These are phyloP conservation scores for Teinopalpus imperialis DNA, from an alignment of 2,888 invertebrate genomes.

Conservation along the genomic window DNA sequence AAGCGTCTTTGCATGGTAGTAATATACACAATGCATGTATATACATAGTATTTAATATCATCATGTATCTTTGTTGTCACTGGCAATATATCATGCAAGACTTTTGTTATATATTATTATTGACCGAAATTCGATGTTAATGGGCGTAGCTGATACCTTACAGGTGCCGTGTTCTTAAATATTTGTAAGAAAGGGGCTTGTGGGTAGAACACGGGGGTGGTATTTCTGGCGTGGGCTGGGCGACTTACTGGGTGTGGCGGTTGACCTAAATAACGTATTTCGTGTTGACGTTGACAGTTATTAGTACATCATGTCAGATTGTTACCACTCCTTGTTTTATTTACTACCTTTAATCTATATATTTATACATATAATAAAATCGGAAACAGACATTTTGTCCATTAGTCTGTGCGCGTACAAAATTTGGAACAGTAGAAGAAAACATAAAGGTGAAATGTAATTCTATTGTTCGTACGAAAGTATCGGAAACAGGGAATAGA, in stretches of 20 bases:
- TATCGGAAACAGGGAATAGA: too few relatives aligned
- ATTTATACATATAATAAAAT: neutral
- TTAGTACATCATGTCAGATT: slow-evolving; percentile 40
- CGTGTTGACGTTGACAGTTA: slow-evolving; percentile 41
- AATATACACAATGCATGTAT: too few relatives aligned
- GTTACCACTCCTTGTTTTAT: slow-evolving; percentile 23
- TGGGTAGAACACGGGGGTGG: slow-evolving; percentile 28
- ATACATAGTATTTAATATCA: too few relatives aligned
- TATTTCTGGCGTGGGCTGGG: slow-evolving; percentile 30
- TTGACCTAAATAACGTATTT: slow-evolving; percentile 57
- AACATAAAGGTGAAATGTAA: too few relatives aligned
- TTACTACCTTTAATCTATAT: slow-evolving; percentile 17
- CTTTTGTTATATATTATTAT: too few relatives aligned
- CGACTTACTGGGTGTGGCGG: slow-evolving; percentile 48
- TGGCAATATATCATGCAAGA: too few relatives aligned
- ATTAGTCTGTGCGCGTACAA: too few relatives aligned
- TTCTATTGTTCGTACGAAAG: too few relatives aligned
- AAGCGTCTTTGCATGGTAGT: too few relatives aligned
- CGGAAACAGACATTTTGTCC: too few relatives aligned
- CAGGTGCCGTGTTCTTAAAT: slow-evolving; percentile 26
- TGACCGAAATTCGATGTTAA: slow-evolving; percentile 2
- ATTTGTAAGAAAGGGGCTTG: slow-evolving; percentile 28
- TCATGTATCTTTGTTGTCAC: too few relatives aligned
- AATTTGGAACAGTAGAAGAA: too few relatives aligned
- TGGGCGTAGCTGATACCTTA: slow-evolving; percentile 7